Evolutionary conservation across 1,140 invertebrate genomes (phyloP).

Genomic region (Lordiphosa stackelbergi): DNA sequence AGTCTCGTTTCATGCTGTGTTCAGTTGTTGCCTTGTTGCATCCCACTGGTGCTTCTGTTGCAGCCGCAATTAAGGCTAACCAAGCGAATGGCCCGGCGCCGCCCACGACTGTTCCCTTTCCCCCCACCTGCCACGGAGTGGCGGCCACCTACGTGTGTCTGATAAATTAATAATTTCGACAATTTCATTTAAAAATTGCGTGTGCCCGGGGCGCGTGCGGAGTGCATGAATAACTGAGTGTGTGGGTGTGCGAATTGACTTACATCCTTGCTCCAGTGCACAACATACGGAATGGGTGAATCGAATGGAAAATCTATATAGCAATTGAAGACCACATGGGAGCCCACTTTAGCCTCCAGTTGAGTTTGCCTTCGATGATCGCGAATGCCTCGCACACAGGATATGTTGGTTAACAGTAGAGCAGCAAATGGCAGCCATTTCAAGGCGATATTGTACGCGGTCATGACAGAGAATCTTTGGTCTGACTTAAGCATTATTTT

Average conservation of each 20-base stretch:
- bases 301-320: constrained; percentile 93
- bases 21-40: constrained; percentile 14
- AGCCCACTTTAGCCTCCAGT: constrained; percentile 89
- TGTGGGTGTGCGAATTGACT: constrained; percentile 74
- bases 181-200: constrained; percentile 53
- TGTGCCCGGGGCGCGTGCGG: constrained; percentile 17
- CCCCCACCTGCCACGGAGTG: constrained; percentile 6
- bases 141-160: constrained; percentile 44
- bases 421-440: constrained; percentile 1
- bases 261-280: constrained; percentile 95
- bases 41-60: constrained; percentile 7
- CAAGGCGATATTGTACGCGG: not conserved
- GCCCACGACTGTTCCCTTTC: not conserved
- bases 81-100: constrained; percentile 34
- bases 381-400: constrained; percentile 63
- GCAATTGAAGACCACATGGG: constrained; percentile 92
- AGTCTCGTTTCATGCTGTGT: constrained; percentile 35
- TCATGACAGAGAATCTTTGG: no score
- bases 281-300: constrained; percentile 90
- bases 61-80: constrained; percentile 65
- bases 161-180: constrained; percentile 65
- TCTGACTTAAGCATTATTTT: not conserved
- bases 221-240: constrained; percentile 4
- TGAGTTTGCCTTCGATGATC: constrained; percentile 81
- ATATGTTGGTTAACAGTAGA: constrained; percentile 58